These are phyloP conservation scores for Trinorchestia longiramus DNA, from an alignment of 1,140 invertebrate genomes.

Conservation along the genomic window DNA sequence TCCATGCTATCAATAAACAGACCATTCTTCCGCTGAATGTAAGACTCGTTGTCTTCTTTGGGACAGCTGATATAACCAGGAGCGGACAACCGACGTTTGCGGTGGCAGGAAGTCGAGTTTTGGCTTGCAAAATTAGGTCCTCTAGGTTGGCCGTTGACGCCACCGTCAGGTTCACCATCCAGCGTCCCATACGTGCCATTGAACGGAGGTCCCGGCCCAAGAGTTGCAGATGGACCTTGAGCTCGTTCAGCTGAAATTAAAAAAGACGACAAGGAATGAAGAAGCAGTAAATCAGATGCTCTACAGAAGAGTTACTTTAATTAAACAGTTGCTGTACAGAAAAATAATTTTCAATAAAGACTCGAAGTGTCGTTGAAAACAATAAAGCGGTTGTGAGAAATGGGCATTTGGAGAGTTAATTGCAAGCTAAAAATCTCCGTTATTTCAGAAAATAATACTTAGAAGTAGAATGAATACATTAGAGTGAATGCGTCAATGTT, in stretches of 20 bases:
- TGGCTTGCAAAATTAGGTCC: background rate
- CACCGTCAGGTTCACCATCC: conserved; percentile 38
- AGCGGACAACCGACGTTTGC: background rate
- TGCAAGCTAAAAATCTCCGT: background rate
- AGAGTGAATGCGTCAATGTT: background rate
- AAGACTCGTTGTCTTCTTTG: background rate
- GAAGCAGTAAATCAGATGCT: background rate
- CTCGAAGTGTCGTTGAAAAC: background rate
- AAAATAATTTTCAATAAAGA: background rate
- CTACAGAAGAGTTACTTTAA: background rate
- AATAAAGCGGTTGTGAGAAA: background rate
- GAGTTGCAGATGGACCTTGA: background rate
- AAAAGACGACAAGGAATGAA: background rate
- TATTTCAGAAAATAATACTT: background rate
- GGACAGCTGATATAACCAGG: background rate
- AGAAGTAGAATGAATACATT: background rate
- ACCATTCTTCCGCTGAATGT: background rate
- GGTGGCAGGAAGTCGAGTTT: background rate
- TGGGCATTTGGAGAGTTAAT: background rate
- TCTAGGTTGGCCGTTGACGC: conserved; percentile 10
- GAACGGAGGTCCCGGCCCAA: conserved; percentile 10
- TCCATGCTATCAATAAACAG: background rate
- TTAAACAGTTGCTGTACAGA: too few species aligned
- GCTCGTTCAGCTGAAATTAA: background rate
- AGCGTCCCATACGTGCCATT: conserved; percentile 32